Evolutionary conservation across 2,888 invertebrate species (phyloP), one percentile per base, ranked within the genome.

Genomic region (Conops quadrifasciatus): DNA sequence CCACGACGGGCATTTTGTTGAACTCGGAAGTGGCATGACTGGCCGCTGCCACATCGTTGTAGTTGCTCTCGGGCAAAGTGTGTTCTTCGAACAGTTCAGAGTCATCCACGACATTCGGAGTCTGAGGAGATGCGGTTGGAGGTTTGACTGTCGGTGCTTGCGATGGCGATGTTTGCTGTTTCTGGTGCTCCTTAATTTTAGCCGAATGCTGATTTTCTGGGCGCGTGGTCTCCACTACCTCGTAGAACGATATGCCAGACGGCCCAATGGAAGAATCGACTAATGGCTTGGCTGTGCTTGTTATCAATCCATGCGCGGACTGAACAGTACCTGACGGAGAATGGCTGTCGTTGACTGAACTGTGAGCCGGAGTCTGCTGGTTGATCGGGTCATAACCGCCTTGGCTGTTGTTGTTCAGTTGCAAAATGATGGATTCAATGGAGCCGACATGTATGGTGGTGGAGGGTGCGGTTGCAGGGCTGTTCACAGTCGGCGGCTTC

Each of bases 341-440:
- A 49, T 49, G 7, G 9, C 4, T 36, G 36, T 4, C 36, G 47
- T 67, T 58, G 71, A 26, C 58, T 59, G 51, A 16, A 58, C 5
- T 62, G 28, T 65, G 73, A 70, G 51, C 49, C 66, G 68, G 72
- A 1, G 73, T 80, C 63, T 80, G 78, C 59, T 82, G 82, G 71
- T 73, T 77, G 1, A 82, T 79, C 36, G 83, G 79, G 69, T 81
- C 82, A 71, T 86, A 86, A 45, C 80, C 76, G 0, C 86, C 86
- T 58, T 83, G 83, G 72, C 80, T 85, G 3, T 83, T 84, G 63
- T 87, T 76, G 79, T 91, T 91, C 13, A 91, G 81, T 88, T 91
- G 90, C 77, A 91, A 88, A 71, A 91, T 88, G 5, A 92, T 91
- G 63, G 91, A 88, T 21, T 88, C 88, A 66, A 89, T 87, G 0